Evolutionary conservation across 2,888 invertebrate genomes (phyloP).

Genomic region (Rhamphomyia laevipes): DNA sequence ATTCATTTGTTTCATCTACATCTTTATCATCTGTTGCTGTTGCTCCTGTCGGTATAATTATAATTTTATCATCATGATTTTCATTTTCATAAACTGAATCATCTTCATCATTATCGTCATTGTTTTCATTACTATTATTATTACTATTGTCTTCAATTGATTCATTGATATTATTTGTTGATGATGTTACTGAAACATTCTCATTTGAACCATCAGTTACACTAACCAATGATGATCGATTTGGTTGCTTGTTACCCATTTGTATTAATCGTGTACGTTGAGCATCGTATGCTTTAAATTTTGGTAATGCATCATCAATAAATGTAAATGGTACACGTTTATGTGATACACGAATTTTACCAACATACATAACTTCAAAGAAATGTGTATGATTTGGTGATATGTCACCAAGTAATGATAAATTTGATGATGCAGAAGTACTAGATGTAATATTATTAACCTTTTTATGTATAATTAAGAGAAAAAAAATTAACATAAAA

Average conservation of each 20-base stretch:
- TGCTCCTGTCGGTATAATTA: neutral
- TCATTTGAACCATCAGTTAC: conserved; percentile 17
- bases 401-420: conserved; percentile 46
- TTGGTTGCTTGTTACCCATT: conserved; percentile 17
- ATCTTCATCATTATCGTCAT: neutral
- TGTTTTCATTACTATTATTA: neutral
- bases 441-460: conserved; percentile 34
- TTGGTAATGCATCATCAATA: conserved; percentile 81
- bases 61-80: neutral
- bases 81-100: neutral
- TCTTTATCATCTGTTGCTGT: neutral
- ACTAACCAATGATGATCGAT: conserved; percentile 19
- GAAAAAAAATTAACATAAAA: neutral
- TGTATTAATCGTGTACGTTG: conserved; percentile 45
- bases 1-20: neutral
- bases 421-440: conserved; percentile 34
- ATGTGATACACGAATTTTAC: conserved; percentile 79
- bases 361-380: conserved; percentile 83
- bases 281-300: conserved; percentile 67
- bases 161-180: conserved; percentile 22
- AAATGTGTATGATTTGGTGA: conserved; percentile 81
- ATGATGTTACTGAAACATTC: conserved; percentile 6
- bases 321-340: conserved; percentile 71
- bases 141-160: conserved; percentile 9
- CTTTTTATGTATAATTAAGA: conserved; percentile 10